Evolutionary conservation across 35 echinoderm and acorn worm genomes (phyloP).

Genomic region (Heliocidaris erythrogramma): DNA sequence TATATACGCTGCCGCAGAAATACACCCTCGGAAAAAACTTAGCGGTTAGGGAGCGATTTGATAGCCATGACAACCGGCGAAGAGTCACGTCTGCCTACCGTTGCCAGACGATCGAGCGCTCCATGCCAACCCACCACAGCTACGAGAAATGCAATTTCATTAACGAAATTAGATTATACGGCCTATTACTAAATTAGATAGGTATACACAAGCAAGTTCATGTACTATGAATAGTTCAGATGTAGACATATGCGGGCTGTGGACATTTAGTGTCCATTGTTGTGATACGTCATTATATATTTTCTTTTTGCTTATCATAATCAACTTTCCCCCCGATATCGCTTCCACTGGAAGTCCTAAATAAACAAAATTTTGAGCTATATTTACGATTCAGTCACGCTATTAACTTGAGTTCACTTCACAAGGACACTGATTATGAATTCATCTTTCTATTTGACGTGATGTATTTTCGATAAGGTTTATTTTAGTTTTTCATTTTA

Average conservation of each 20-base stretch:
- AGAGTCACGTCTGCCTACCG: background rate
- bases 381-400: background rate
- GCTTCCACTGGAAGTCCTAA: background rate
- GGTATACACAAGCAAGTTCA: background rate
- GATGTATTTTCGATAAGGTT: background rate
- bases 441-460: background rate
- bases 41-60: too few relatives aligned
- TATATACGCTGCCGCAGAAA: background rate
- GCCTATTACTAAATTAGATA: slow-evolving; percentile 40
- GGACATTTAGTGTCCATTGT: background rate
- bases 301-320: background rate
- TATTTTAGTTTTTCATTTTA: background rate
- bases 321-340: background rate
- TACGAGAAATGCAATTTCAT: slow-evolving; percentile 1
- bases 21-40: background rate
- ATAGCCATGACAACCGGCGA: slow-evolving; percentile 23
- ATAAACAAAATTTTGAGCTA: background rate
- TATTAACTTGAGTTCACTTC: too few relatives aligned
- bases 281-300: background rate
- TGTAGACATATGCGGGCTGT: background rate
- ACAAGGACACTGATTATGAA: background rate
- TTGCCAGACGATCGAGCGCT: background rate
- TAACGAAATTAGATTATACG: slow-evolving; percentile 42
- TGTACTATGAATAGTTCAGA: slow-evolving; percentile 15
- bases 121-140: background rate